Conservation (phyloP, 2,797 vertebrate genomes). For the Siniperca scherzeri region DNA sequence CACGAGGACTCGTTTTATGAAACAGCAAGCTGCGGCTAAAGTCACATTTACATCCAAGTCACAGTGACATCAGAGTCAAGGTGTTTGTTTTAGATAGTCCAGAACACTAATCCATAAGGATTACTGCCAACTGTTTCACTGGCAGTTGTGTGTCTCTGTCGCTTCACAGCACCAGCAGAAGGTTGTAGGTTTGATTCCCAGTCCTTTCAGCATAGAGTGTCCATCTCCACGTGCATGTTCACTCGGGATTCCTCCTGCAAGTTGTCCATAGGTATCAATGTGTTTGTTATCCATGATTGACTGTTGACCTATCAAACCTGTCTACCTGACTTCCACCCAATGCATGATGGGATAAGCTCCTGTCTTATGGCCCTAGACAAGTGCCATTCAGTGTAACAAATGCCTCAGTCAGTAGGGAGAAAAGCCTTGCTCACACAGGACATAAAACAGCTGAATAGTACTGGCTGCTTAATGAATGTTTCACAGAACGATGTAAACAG, state of each 20-base stretch:
- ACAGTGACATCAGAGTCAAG: neutral
- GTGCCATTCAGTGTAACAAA: neutral
- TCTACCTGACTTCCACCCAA: neutral
- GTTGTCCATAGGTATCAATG: neutral
- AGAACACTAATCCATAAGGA: constrained; percentile 10
- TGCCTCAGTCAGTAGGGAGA: no score
- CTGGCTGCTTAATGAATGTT: neutral
- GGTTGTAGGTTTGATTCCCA: neutral
- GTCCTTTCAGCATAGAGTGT: neutral
- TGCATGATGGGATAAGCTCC: neutral
- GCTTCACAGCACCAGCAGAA: neutral
- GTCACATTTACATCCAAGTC: neutral
- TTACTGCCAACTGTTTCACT: neutral
- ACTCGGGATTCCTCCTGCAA: neutral
- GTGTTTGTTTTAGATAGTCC: constrained; percentile 34
- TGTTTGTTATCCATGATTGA: neutral
- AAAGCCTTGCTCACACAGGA: neutral
- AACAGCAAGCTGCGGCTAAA: neutral
- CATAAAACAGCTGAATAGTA: neutral
- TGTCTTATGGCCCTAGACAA: neutral
- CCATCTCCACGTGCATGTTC: neutral
- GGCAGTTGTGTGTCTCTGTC: neutral
- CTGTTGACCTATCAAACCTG: neutral
- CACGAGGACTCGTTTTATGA: neutral
- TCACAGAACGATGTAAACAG: neutral